Evolutionary conservation across 2,113 vertebrate genomes (phyloP).

Genomic region (Pelvicachromis taeniatus): DNA sequence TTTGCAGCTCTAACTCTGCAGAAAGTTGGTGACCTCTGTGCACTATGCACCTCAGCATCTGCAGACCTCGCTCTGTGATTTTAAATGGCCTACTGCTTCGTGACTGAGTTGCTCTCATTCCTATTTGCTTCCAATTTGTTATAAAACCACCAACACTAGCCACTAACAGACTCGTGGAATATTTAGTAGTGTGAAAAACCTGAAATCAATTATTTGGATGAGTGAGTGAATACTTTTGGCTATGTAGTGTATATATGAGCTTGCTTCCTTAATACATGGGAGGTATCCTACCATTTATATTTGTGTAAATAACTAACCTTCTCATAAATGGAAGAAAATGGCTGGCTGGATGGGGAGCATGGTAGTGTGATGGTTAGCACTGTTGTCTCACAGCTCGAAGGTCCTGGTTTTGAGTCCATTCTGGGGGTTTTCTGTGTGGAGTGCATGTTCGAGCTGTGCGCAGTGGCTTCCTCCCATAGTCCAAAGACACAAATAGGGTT

Average conservation of each 20-base stretch:
- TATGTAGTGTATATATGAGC: not conserved
- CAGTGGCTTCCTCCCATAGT: not conserved
- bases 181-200: not conserved
- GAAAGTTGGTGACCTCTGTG: not conserved
- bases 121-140: not conserved
- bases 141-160: not conserved
- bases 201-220: not conserved
- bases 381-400: not conserved
- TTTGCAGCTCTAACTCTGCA: not conserved
- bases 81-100: not conserved
- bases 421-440: not conserved
- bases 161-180: not conserved
- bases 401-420: not conserved
- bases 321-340: not conserved
- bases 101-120: not conserved
- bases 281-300: not conserved
- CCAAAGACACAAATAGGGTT: not conserved
- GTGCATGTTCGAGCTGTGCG: not conserved
- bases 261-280: not conserved
- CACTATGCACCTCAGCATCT: not conserved
- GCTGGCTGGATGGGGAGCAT: not conserved
- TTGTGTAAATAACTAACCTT: not conserved
- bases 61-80: not conserved
- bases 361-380: not conserved
- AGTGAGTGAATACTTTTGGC: not conserved